A percentile compares a stretch with the other conserved stretches of the same genome.
Conservation (phyloP, 2,888 invertebrate species). For the Bursaphelenchus okinawaensis region DNA sequence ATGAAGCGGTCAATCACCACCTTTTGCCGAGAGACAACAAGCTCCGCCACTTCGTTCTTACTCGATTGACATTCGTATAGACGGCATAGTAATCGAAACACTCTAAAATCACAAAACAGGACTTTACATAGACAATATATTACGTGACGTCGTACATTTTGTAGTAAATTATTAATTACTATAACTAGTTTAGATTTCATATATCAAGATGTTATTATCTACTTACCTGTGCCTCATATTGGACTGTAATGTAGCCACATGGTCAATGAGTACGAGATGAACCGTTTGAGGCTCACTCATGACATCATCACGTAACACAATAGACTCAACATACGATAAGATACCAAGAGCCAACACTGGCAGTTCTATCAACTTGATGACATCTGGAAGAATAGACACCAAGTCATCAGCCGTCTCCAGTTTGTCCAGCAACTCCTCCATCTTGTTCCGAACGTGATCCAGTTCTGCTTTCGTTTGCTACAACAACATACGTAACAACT, state of each 20-base stretch:
- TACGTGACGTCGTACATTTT: conserved; percentile 15
- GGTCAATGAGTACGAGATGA: conserved; percentile 33
- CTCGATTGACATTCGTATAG: conserved; percentile 31
- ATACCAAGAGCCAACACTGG: conserved; percentile 26
- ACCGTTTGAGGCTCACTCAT: conserved; percentile 27
- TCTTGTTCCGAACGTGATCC: conserved; percentile 17
- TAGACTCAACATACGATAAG: conserved; percentile 26
- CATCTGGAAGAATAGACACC: conserved; percentile 16
- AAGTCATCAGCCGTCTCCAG: conserved; percentile 28
- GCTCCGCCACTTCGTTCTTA: conserved; percentile 33
- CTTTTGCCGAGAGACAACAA: conserved; percentile 37
- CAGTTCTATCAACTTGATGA: conserved; percentile 19
- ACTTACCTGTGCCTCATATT: conserved; percentile 27
- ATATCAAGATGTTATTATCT: too few relatives aligned
- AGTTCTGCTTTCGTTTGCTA: conserved; percentile 29
- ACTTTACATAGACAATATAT: neutral
- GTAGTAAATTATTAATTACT: too few relatives aligned
- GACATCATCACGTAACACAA: conserved; percentile 24
- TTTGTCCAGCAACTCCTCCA: conserved; percentile 22
- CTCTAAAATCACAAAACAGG: conserved; percentile 21
- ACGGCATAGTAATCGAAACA: conserved; percentile 30
- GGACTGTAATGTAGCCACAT: conserved; percentile 28
- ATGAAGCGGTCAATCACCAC: conserved; percentile 37
- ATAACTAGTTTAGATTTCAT: too few relatives aligned
- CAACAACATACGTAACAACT: neutral